Conservation (phyloP, 2,797 vertebrate species). For the Argyrosomus regius region DNA sequence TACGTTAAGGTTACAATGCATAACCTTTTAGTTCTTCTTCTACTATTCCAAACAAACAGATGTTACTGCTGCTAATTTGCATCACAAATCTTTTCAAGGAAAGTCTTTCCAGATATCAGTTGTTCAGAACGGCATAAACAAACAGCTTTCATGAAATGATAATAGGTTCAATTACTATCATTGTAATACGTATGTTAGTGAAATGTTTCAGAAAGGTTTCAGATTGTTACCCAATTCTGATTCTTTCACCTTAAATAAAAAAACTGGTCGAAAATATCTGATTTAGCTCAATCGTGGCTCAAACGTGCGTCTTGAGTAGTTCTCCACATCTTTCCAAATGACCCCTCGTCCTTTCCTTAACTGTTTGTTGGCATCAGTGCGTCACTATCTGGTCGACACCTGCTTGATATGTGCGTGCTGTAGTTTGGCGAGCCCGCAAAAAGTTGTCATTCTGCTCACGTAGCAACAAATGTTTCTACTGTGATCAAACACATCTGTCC, state of each 20-base stretch:
- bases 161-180: neutral
- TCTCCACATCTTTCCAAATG: constrained; percentile 16
- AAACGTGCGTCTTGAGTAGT: neutral
- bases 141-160: neutral
- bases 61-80: neutral
- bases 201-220: neutral
- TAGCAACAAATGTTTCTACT: constrained; percentile 16
- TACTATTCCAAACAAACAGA: neutral
- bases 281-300: neutral
- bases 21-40: neutral
- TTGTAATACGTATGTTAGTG: too few species aligned
- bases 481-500: constrained; percentile 47
- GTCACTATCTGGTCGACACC: neutral
- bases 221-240: neutral
- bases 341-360: neutral
- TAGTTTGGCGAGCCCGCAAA: constrained; percentile 31
- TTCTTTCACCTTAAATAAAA: neutral
- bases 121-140: neutral
- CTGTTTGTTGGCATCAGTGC: neutral
- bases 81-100: neutral
- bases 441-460: constrained; percentile 17
- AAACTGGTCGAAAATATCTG: neutral
- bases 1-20: neutral
- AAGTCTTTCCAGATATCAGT: neutral
- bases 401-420: neutral